These are phyloP conservation scores for Anoplopoma fimbria DNA, from an alignment of 2,113 vertebrate species.

Conservation along the genomic window DNA sequence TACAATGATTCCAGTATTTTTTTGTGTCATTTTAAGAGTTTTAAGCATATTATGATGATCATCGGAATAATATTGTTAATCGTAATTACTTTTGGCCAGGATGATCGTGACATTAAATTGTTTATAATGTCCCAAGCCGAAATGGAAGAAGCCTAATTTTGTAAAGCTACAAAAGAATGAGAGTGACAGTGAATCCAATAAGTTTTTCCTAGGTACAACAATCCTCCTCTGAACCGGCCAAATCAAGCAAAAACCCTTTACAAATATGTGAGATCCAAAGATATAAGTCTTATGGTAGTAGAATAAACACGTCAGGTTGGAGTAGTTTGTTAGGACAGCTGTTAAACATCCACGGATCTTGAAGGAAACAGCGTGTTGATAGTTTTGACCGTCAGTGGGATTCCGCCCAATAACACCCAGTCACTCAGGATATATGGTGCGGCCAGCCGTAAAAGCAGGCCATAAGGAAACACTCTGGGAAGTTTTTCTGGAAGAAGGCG, in stretches of 20 bases:
- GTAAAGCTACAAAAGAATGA: not conserved
- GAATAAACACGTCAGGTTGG: not conserved
- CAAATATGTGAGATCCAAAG: not conserved
- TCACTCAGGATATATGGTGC: conserved; percentile 24
- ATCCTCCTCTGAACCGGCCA: not conserved
- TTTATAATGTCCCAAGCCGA: not conserved
- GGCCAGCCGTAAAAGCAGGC: not conserved
- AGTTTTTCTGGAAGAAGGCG: conserved; percentile 21
- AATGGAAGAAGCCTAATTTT: not conserved
- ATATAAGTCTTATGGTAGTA: not conserved
- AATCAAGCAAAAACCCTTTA: not conserved
- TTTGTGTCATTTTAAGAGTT: too few relatives aligned
- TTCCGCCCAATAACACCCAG: conserved; percentile 13
- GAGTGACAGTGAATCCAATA: too few relatives aligned
- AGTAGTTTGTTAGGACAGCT: not conserved
- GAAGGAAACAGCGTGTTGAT: conserved; percentile 7
- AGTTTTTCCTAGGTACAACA: not conserved
- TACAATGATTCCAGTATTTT: too few relatives aligned
- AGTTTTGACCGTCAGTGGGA: conserved; percentile 36
- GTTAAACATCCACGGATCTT: conserved; percentile 11
- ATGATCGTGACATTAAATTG: too few relatives aligned
- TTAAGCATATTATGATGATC: too few relatives aligned
- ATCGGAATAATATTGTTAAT: too few relatives aligned
- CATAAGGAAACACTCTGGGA: conserved; percentile 35
- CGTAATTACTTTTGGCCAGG: too few relatives aligned